Evolutionary conservation across 2,888 invertebrate species (phyloP), one percentile per base, ranked within the genome.

Genomic region (Eilema caniola): DNA sequence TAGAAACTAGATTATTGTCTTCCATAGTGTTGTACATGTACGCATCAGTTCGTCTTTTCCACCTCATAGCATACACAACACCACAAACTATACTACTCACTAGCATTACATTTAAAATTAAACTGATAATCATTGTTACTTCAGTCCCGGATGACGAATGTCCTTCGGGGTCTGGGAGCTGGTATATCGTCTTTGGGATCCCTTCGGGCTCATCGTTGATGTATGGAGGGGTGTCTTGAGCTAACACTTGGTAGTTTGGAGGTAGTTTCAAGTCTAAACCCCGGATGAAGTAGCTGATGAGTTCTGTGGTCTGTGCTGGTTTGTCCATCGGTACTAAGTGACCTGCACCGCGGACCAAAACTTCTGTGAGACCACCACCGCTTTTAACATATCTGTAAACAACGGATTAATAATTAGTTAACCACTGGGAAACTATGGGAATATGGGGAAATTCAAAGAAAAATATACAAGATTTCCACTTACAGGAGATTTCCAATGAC

Each of bases 281-380:
- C 28, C 82, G 74, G 70, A 93, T 90, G 81, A 93, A 94, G 79
- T 77, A 83, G 24, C 85, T 77, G 56, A 93, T 80, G 0, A 93
- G 81, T 31, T 87, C 71, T 3, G 76, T 86, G 0, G 96, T 93
- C 80, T 95, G 86, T 0, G 81, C 91, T 0, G 96, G 96, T 76
- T 96, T 96, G 87, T 97, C 96, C 28, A 94, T 88, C 0, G 97
- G 96, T 0, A 96, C 96, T 83, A 97, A 91, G 83, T 97, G 97
- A 0, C 97, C 97, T 0, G 97, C 96, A 69, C 95, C 95, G 4
- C 96, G 89, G 1, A 97, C 93, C 12, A 96, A 77, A 0, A 96
- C 94, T 84, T 96, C 96, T 1, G 95, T 95, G 23, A 97, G 92
- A 62, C 95, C 93, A 2, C 95, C 95, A 0, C 95, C 95, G 67